These are phyloP conservation scores for Subacronicta megacephala DNA, from an alignment of 2,888 invertebrate genomes.

Conservation along the genomic window DNA sequence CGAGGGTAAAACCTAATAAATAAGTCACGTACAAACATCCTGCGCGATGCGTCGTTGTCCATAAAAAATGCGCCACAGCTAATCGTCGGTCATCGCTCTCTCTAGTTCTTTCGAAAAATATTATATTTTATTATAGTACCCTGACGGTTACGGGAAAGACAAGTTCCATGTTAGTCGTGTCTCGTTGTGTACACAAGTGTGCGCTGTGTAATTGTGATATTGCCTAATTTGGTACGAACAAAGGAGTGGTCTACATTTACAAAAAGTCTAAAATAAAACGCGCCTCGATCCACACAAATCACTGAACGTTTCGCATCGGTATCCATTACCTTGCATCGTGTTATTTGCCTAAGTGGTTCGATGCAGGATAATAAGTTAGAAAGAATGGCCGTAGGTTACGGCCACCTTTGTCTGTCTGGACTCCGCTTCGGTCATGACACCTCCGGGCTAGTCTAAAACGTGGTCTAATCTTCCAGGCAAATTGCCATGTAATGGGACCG, in stretches of 20 bases:
- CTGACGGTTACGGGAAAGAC: conserved; percentile 75
- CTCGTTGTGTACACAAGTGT: conserved; percentile 80
- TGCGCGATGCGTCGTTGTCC: conserved; percentile 68
- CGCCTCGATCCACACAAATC: conserved; percentile 55
- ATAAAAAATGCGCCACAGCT: conserved; percentile 78
- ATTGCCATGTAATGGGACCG: conserved; percentile 63
- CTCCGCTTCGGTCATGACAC: conserved; percentile 66
- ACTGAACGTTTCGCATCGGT: conserved; percentile 63
- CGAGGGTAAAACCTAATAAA: conserved; percentile 64
- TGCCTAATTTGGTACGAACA: conserved; percentile 74
- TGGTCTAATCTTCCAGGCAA: conserved; percentile 65
- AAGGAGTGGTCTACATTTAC: conserved; percentile 46
- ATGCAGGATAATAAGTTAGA: conserved; percentile 72
- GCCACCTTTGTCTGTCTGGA: conserved; percentile 71
- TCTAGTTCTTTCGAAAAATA: conserved; percentile 73
- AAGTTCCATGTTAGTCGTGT: conserved; percentile 67
- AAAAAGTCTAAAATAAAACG: conserved; percentile 46
- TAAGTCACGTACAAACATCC: conserved; percentile 85
- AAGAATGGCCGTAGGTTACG: conserved; percentile 67
- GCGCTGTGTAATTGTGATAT: conserved; percentile 64
- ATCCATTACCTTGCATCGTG: conserved; percentile 68
- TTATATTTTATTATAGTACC: conserved; percentile 63
- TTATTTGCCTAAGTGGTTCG: conserved; percentile 77
- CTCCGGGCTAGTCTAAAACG: conserved; percentile 70
- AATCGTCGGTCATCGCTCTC: conserved; percentile 85